Conservation (phyloP, 2,113 vertebrate species). For the Diadophis punctatus region DNA sequence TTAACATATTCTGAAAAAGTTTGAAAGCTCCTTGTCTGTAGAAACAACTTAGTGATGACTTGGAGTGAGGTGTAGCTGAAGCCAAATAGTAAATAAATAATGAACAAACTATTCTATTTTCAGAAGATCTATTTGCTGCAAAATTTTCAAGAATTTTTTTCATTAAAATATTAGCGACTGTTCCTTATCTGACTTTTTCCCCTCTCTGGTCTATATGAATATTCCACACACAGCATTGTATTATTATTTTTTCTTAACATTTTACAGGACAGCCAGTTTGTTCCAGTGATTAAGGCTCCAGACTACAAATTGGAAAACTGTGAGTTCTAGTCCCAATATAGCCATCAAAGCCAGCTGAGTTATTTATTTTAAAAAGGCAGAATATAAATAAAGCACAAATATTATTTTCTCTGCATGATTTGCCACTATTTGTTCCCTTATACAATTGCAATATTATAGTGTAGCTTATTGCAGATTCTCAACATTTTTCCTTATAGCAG, state of each 20-base stretch:
- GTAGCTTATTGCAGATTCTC: neutral
- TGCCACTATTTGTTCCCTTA: neutral
- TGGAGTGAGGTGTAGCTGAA: neutral
- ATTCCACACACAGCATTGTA: neutral
- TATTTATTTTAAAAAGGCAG: too few relatives aligned
- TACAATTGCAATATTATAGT: neutral
- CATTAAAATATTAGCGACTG: neutral
- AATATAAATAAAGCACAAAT: neutral
- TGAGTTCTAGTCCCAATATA: too few relatives aligned
- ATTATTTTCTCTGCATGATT: neutral
- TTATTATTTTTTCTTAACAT: neutral
- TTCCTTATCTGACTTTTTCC: neutral
- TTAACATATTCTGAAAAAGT: neutral
- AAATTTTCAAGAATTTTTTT: neutral
- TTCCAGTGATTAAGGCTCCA: too few relatives aligned
- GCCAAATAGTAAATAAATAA: neutral
- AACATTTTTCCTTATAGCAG: neutral
- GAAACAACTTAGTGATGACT: neutral
- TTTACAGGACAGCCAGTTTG: neutral
- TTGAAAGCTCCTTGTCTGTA: neutral
- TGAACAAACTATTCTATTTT: neutral
- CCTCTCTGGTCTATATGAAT: neutral
- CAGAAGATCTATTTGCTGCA: neutral
- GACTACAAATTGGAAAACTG: too few relatives aligned
- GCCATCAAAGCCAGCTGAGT: too few relatives aligned